Evolutionary conservation across 2,888 invertebrate genomes (phyloP).

Genomic region (Loripinus fragilis): DNA sequence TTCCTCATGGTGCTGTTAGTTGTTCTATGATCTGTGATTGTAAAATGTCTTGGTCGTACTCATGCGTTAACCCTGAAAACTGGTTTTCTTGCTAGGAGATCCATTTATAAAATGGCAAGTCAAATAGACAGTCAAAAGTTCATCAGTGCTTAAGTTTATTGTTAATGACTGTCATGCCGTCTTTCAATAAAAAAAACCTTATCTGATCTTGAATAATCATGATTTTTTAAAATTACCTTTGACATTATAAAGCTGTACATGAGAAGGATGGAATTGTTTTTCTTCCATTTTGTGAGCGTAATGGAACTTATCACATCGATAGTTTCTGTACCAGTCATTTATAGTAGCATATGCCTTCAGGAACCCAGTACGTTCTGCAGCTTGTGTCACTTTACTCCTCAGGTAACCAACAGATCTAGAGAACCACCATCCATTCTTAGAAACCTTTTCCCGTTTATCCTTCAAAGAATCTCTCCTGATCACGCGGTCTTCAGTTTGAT

Average conservation of each 20-base stretch:
- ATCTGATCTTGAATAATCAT: no score
- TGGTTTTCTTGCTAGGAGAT: no score
- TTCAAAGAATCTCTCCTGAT: conserved; percentile 19
- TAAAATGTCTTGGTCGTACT: no score
- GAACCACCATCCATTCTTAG: conserved; percentile 45
- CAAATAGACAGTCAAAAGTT: no score
- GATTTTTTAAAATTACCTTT: no score
- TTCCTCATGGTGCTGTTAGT: no score
- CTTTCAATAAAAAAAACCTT: no score
- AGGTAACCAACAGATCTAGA: conserved; percentile 33
- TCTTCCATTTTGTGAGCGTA: conserved; percentile 43
- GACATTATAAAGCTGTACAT: conserved; percentile 50
- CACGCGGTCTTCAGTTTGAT: conserved; percentile 41
- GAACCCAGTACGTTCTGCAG: background rate
- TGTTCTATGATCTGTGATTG: no score
- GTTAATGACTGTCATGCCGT: no score
- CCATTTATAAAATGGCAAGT: no score
- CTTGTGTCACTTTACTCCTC: background rate
- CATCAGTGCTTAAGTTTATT: no score
- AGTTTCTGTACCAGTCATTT: conserved; percentile 30
- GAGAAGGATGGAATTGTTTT: conserved; percentile 20
- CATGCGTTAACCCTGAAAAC: no score
- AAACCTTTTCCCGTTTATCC: conserved; percentile 24
- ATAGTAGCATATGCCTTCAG: background rate
- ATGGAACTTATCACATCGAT: conserved; percentile 49